Evolutionary conservation across 2,113 vertebrate species (phyloP).

Genomic region (Pogona vitticeps): DNA sequence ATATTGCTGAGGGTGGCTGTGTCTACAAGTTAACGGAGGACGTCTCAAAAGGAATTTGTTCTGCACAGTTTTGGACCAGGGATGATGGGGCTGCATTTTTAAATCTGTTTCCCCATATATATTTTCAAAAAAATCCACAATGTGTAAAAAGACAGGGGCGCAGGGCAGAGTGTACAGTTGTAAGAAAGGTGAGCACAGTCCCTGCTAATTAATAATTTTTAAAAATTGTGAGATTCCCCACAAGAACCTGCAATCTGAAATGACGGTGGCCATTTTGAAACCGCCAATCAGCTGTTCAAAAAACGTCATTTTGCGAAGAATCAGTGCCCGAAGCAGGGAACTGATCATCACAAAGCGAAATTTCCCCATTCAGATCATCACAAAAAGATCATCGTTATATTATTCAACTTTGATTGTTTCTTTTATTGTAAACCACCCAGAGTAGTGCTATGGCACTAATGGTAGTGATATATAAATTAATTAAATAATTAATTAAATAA

Average conservation of each 20-base stretch:
- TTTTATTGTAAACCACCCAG: not conserved
- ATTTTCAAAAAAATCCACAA: too few species aligned
- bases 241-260: not conserved
- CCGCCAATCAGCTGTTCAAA: too few species aligned
- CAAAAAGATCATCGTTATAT: not conserved
- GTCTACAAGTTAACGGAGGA: not conserved
- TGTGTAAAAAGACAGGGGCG: too few species aligned
- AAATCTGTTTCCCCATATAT: not conserved
- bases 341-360: too few species aligned
- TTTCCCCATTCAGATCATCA: not conserved
- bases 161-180: not conserved
- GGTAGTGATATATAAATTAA: too few species aligned
- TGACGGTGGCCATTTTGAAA: too few species aligned
- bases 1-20: not conserved
- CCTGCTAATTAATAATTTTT: too few species aligned
- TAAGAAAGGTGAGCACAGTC: not conserved
- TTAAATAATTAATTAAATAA: too few species aligned
- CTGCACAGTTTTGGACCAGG: not conserved
- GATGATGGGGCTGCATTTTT: not conserved
- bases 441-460: too few species aligned
- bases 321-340: too few species aligned
- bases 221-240: not conserved
- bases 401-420: not conserved
- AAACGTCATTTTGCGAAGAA: too few species aligned
- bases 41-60: not conserved